A percentile compares a stretch with the other conserved stretches of the same genome.
phyloP scores from a whole-genome alignment of 2,888 invertebrate species.

The Isotomurus palustris region DNA sequence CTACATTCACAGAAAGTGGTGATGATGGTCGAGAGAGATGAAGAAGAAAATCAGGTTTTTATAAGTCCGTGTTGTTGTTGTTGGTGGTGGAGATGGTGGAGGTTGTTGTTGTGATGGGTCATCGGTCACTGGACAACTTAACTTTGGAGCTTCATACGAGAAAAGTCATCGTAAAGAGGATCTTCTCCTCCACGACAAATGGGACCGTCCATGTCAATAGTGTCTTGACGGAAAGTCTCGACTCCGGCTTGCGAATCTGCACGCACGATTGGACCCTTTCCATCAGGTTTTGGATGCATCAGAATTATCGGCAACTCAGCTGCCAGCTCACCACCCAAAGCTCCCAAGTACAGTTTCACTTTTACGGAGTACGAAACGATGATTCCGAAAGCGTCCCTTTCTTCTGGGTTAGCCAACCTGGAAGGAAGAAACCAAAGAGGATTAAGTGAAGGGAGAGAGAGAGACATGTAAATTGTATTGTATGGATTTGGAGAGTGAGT shows the following conservation, averaged over 20 bases:
- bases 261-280: conserved; percentile 57
- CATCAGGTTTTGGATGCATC: conserved; percentile 75
- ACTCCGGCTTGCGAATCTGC: conserved; percentile 69
- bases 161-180: conserved; percentile 30
- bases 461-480: conserved; percentile 1
- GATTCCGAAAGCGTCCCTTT: conserved; percentile 89
- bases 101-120: not conserved
- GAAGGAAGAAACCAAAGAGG: conserved; percentile 22
- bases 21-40: too few species aligned
- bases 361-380: conserved; percentile 93
- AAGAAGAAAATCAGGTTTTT: too few species aligned
- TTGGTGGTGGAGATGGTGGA: too few species aligned
- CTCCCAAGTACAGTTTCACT: conserved; percentile 87
- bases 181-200: too few species aligned
- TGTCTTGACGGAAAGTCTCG: conserved; percentile 67
- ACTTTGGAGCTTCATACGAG: conserved; percentile 25
- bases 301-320: conserved; percentile 88
- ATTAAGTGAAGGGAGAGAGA: conserved; percentile 8
- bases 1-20: too few species aligned
- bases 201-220: conserved; percentile 54
- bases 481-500: too few species aligned
- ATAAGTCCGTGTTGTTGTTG: too few species aligned
- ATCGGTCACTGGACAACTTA: conserved; percentile 5
- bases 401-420: conserved; percentile 69
- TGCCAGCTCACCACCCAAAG: conserved; percentile 83